Base-by-base conservation (phyloP, 1,140 invertebrate genomes). In the Anthonomus grandis region DNA sequence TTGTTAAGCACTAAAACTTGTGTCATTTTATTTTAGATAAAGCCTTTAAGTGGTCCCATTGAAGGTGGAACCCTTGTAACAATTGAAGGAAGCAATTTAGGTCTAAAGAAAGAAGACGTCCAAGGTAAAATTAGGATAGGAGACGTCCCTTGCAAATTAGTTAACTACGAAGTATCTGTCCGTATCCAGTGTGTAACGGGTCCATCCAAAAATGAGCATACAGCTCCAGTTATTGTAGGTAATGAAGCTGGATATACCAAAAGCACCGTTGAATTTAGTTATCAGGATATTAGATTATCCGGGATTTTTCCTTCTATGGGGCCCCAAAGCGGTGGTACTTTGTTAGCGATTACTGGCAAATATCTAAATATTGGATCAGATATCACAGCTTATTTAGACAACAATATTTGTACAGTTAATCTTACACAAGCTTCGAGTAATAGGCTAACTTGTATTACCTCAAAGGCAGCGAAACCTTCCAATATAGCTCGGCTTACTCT, bases 51-150 rank as follows among this genome's bases (percentile, higher is more conserved):
- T 71, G 96, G 96, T 10, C 97, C 95, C 8, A 84, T 95, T 42
- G 91, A 97, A 79, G 96, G 96, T 21, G 96, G 96, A 1, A 98
- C 97, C 17, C 73, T 93, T 24, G 85, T 99, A 0, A 97, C 93
- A 5, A 97, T 99, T 53, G 88, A 91, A 77, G 97, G 97, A 5
- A 90, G 91, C 68, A 97, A 99, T 78, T 81, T 99, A 19, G 96
- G 96, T 0, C 81, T 95, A 42, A 86, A 86, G 59, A 84, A 90
- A 64, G 86, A 89, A 67, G 95, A 98, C 74, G 92, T 98, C 0
- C 78, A 82, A 31, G 92, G 90, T 12, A 93, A 93, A 79, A 91
- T 98, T 50, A 84, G 85, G 5, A 95, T 98, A 66, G 95, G 92
- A 1, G 86, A 90, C 60, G 87, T 94, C 3, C 86, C 88, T 1